phyloP scores from a whole-genome alignment of 2,113 vertebrate species.

The Pelecanoides urinatrix region DNA sequence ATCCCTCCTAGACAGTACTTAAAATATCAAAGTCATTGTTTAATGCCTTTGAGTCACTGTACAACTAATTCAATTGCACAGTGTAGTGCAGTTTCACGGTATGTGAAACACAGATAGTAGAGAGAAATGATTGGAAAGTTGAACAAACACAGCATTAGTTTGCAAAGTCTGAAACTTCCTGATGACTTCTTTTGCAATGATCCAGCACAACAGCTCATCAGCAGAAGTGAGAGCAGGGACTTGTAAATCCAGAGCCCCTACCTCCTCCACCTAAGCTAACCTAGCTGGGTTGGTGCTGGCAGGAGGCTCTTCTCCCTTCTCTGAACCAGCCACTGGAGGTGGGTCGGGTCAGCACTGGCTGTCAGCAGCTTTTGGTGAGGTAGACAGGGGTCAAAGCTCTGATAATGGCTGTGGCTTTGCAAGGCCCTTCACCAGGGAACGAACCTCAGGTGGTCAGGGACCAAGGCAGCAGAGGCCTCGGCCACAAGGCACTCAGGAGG shows the following conservation, averaged over 20 bases:
- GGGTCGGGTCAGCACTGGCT: not conserved
- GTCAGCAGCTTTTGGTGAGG: not conserved
- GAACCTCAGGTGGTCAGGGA: not conserved
- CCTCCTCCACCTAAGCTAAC: not conserved
- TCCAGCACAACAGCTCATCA: constrained; percentile 27
- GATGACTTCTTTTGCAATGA: constrained; percentile 68
- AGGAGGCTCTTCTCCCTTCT: not conserved
- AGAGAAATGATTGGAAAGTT: constrained; percentile 77
- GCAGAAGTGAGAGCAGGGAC: not conserved
- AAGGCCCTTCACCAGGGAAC: not conserved
- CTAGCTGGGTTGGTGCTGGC: not conserved
- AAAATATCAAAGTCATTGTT: constrained; percentile 86
- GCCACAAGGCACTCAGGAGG: not conserved
- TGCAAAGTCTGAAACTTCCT: constrained; percentile 75
- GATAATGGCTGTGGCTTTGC: not conserved
- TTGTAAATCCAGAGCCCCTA: not conserved
- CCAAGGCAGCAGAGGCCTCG: not conserved
- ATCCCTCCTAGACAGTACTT: constrained; percentile 83
- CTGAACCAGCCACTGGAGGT: not conserved
- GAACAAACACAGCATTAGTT: constrained; percentile 79
- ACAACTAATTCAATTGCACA: constrained; percentile 83
- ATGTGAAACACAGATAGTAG: constrained; percentile 79
- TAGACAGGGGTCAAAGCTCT: not conserved
- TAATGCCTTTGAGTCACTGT: constrained; percentile 84
- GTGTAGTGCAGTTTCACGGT: constrained; percentile 74